Percentiles rank a stretch among this genome's conserved stretches.
Conservation (phyloP, 2,797 vertebrate species). For the Sebastes kiyomatsui region DNA sequence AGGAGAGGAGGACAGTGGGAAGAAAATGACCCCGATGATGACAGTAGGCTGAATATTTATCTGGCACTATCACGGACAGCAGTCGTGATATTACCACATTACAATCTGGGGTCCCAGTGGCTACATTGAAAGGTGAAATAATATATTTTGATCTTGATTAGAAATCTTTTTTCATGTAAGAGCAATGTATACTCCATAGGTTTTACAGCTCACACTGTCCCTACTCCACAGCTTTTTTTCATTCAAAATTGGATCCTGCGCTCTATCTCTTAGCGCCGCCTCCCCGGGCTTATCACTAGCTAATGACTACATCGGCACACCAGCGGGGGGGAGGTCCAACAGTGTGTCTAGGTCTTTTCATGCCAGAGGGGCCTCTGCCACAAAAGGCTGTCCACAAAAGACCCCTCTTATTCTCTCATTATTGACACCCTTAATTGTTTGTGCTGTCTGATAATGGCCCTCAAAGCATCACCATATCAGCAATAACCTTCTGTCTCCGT, state of each 20-base stretch:
- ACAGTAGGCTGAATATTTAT: conserved; percentile 30
- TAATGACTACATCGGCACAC: conserved; percentile 62
- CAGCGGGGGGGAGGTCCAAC: conserved; percentile 59
- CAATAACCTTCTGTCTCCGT: conserved; percentile 74
- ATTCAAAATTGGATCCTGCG: conserved; percentile 36
- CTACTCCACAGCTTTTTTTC: not conserved
- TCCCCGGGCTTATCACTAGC: conserved; percentile 50
- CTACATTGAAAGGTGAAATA: conserved; percentile 7
- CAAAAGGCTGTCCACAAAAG: conserved; percentile 67
- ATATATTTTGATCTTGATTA: conserved; percentile 41
- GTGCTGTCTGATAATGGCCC: conserved; percentile 68
- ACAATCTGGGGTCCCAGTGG: not conserved
- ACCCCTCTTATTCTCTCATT: conserved; percentile 69
- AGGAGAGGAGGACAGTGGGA: conserved; percentile 18
- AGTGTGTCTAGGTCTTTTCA: conserved; percentile 61
- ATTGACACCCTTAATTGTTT: conserved; percentile 75
- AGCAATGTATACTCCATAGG: not conserved
- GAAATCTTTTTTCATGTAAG: conserved; percentile 26
- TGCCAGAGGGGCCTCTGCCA: conserved; percentile 63
- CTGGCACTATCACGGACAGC: not conserved
- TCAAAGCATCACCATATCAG: conserved; percentile 67
- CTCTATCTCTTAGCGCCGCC: conserved; percentile 13
- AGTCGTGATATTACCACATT: not conserved
- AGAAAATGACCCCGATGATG: not conserved
- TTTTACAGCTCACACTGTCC: not conserved